Conservation (phyloP, 2,888 invertebrate genomes). For the Melolontha melolontha region DNA sequence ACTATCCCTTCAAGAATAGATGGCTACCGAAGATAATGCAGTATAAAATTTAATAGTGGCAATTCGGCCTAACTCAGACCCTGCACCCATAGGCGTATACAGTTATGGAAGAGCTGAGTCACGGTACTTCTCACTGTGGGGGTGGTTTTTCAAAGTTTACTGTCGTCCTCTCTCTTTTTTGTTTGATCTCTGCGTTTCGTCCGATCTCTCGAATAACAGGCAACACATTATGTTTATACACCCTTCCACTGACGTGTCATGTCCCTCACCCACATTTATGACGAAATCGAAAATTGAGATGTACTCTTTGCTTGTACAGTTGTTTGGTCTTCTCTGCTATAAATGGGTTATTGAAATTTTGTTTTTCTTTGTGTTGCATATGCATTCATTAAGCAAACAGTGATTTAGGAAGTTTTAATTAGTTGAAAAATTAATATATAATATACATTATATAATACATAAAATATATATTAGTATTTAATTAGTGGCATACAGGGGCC, state of each 20-base stretch:
- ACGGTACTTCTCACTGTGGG: constrained; percentile 48
- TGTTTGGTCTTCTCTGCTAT: neutral
- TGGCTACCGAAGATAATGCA: constrained; percentile 40
- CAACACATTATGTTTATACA: constrained; percentile 28
- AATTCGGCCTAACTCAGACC: constrained; percentile 44
- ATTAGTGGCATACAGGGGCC: no score
- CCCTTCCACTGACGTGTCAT: constrained; percentile 11
- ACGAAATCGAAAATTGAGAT: constrained; percentile 40
- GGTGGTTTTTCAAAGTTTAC: constrained; percentile 46
- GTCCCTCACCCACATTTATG: constrained; percentile 22
- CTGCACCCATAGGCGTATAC: constrained; percentile 45
- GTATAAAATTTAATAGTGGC: constrained; percentile 42
- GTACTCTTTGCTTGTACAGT: constrained; percentile 25
- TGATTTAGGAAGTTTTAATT: no score
- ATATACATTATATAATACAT: no score
- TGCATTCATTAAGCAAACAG: no score
- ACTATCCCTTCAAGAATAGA: constrained; percentile 32
- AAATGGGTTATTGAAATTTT: no score
- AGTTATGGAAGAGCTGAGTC: constrained; percentile 50
- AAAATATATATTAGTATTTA: no score
- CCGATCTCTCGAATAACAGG: constrained; percentile 20
- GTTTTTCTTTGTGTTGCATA: no score
- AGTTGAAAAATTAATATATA: no score
- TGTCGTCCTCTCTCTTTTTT: constrained; percentile 19
- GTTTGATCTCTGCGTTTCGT: constrained; percentile 23